Conservation (phyloP, 2,797 vertebrate species). For the Arnoldichthys spilopterus region DNA sequence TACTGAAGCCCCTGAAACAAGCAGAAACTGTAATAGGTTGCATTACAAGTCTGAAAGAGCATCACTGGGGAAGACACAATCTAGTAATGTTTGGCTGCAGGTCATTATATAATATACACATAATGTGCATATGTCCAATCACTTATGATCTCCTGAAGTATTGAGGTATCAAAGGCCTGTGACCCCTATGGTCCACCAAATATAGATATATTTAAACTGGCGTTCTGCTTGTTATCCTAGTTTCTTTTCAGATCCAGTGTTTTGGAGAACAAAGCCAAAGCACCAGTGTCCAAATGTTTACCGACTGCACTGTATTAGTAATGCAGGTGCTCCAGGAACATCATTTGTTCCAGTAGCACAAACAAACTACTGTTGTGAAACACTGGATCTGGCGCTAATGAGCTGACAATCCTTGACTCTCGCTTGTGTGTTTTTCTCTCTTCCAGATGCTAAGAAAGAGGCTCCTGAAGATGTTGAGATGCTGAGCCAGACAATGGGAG, state of each 20-base stretch:
- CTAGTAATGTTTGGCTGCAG: too few species aligned
- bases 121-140: too few species aligned
- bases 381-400: not conserved
- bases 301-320: not conserved
- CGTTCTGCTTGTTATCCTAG: not conserved
- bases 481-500: conserved; percentile 44
- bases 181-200: too few species aligned
- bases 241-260: not conserved
- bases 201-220: too few species aligned
- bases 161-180: too few species aligned
- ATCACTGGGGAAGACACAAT: too few species aligned
- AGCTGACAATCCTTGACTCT: conserved; percentile 14
- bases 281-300: not conserved
- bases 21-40: too few species aligned
- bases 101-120: too few species aligned
- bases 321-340: not conserved
- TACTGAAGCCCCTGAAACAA: too few species aligned
- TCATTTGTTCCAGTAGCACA: not conserved
- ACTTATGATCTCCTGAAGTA: too few species aligned
- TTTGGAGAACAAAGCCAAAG: not conserved
- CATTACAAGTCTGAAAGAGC: too few species aligned
- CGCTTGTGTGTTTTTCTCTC: not conserved
- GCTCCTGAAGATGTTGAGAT: conserved; percentile 41
- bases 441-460: conserved; percentile 27
- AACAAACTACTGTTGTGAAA: not conserved